Evolutionary conservation across 2,113 vertebrate species (phyloP), one percentile per base, ranked within the genome.

Genomic region (Chionis minor): DNA sequence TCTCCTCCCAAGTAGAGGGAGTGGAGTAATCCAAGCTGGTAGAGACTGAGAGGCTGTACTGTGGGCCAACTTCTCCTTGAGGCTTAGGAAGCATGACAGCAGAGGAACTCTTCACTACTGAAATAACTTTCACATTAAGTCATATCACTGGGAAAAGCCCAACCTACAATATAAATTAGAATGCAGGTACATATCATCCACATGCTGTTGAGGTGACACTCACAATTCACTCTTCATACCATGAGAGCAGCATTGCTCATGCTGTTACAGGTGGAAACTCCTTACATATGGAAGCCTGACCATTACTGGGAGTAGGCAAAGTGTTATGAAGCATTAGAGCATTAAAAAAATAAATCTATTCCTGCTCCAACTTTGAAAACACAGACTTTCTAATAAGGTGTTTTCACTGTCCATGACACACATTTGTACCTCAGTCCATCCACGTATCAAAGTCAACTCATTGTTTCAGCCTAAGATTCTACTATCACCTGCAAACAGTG

Each of bases 1-100:
- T n/a, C 5, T 69, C 16, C 33, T 69, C 23, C 16, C 14, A 88
- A 32, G 4, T 1, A 4, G 11, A 70, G 0, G 0, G 0, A 77
- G 9, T 27, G 1, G 6, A 78, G 8, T 35, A 45, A 82, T 10
- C 9, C 49, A 75, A 63, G 58, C 10, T 18, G 5, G 7, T 33
- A 40, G 17, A 52, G 19, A 59, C 44, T 11, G 35, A 61, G 32
- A 70, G 4, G 19, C 20, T 47, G 38, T 8, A 30, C 8, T 28
- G 35, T 17, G 20, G 32, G 28, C 5, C n/a, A 66, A 5, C 2
- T 6, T n/a, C 16, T 14, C 33, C 10, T 23, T 26, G 5, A 55
- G 19, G 6, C 30, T 75, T 54, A 26, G 8, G 9, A 95, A 92
- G 4, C 6, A 6, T 22, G 44, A 88, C 24, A n/a, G 24, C 17